A percentile compares a stretch with the other conserved stretches of the same genome.
phyloP scores from a whole-genome alignment of 2,113 vertebrate genomes.

The Casuarius casuarius region DNA sequence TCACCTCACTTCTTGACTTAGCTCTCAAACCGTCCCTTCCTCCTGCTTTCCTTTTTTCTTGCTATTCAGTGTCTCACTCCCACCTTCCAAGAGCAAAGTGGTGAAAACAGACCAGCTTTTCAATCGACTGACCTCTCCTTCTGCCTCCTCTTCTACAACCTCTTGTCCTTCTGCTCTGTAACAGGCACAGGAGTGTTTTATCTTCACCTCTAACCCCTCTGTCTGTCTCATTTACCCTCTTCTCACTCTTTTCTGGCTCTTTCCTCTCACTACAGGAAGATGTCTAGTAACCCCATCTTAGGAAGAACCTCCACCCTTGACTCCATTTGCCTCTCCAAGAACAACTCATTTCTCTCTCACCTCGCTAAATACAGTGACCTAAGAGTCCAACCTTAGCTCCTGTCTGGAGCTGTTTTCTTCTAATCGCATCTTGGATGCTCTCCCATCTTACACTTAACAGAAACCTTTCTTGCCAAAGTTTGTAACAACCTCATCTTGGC shows the following conservation, averaged over 20 bases:
- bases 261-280: neutral
- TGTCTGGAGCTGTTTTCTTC: neutral
- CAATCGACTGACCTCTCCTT: neutral
- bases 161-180: neutral
- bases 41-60: neutral
- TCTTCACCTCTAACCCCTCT: neutral
- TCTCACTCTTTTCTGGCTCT: neutral
- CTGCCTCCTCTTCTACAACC: neutral
- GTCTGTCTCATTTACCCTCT: neutral
- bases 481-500: rapidly evolving
- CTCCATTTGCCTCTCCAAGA: neutral
- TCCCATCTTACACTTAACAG: neutral
- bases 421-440: neutral
- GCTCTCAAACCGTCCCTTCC: neutral
- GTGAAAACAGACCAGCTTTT: neutral
- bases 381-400: neutral
- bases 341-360: neutral
- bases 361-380: too few species aligned
- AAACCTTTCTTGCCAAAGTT: neutral
- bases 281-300: neutral
- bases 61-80: neutral
- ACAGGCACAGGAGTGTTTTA: neutral
- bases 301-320: neutral
- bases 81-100: neutral
- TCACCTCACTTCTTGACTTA: neutral